Conservation (phyloP, 2,888 invertebrate genomes). For the Aquatica leii region DNA sequence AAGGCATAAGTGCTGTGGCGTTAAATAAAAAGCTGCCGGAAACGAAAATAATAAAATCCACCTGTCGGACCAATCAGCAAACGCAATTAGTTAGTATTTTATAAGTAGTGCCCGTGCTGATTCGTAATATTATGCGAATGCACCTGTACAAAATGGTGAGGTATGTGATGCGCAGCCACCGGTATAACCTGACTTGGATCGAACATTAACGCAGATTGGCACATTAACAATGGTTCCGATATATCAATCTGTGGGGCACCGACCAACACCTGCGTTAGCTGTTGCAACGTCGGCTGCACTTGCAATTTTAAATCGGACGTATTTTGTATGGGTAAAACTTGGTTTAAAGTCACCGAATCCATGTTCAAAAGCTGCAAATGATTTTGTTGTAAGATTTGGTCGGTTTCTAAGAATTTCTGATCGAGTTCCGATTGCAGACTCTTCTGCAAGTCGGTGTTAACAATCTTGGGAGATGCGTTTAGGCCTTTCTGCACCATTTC, state of each 20-base stretch:
- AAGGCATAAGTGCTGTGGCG: too few relatives aligned
- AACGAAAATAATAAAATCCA: too few relatives aligned
- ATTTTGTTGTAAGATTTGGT: constrained; percentile 40
- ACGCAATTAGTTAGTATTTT: too few relatives aligned
- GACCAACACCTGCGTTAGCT: constrained; percentile 52
- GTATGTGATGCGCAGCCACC: constrained; percentile 47
- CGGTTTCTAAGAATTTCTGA: not conserved
- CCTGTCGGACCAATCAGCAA: too few relatives aligned
- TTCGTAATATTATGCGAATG: constrained; percentile 47
- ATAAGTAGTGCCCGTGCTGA: constrained; percentile 45
- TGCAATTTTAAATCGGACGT: constrained; percentile 49
- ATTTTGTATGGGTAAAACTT: constrained; percentile 48
- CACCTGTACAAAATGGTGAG: constrained; percentile 54
- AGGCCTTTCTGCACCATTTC: constrained; percentile 56
- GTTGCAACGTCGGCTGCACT: constrained; percentile 44
- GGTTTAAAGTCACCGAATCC: constrained; percentile 45
- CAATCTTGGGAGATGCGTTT: constrained; percentile 47
- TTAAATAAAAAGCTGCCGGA: too few relatives aligned
- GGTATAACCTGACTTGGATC: constrained; percentile 55
- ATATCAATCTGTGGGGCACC: constrained; percentile 50
- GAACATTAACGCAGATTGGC: constrained; percentile 54
- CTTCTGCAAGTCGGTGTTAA: constrained; percentile 16
- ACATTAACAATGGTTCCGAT: constrained; percentile 54
- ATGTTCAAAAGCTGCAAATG: constrained; percentile 47
- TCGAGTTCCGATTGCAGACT: not conserved